These are phyloP conservation scores for Macrostomum cliftonense DNA, from an alignment of 2,888 invertebrate species.

Conservation along the genomic window DNA sequence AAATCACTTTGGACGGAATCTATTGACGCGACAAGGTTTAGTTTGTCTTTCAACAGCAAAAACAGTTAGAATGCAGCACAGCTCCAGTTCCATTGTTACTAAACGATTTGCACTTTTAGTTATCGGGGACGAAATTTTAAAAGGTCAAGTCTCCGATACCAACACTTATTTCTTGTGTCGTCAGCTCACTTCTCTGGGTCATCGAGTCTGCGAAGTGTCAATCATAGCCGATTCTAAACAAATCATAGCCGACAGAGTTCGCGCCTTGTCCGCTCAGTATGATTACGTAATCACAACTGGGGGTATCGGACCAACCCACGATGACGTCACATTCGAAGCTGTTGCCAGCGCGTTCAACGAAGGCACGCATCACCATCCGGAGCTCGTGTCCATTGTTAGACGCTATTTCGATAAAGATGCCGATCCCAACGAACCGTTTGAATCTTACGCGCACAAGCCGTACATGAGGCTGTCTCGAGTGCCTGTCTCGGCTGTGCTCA, in stretches of 20 bases:
- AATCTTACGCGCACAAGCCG: conserved; percentile 22
- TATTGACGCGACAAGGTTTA: no score
- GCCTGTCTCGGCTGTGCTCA: conserved; percentile 37
- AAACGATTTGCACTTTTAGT: conserved; percentile 32
- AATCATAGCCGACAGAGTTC: conserved; percentile 48
- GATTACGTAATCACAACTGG: conserved; percentile 55
- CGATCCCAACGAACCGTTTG: conserved; percentile 33
- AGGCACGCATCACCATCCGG: conserved; percentile 29
- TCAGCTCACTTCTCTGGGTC: conserved; percentile 47
- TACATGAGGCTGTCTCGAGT: conserved; percentile 24
- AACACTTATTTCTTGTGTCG: conserved; percentile 49
- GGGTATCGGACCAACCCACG: conserved; percentile 59
- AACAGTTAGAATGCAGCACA: no score
- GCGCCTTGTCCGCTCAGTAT: conserved; percentile 44
- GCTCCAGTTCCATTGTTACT: no score
- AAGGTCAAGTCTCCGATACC: conserved; percentile 51
- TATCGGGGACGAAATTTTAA: conserved; percentile 59
- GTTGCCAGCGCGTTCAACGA: conserved; percentile 39
- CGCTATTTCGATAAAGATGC: conserved; percentile 28
- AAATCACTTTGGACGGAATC: no score
- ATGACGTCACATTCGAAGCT: conserved; percentile 56
- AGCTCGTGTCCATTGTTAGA: conserved; percentile 33
- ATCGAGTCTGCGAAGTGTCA: conserved; percentile 43
- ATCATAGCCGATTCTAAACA: conserved; percentile 50
- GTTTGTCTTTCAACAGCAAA: no score